These are phyloP conservation scores for Matsumurasca onukii DNA, from an alignment of 1,140 invertebrate genomes.

Conservation along the genomic window DNA sequence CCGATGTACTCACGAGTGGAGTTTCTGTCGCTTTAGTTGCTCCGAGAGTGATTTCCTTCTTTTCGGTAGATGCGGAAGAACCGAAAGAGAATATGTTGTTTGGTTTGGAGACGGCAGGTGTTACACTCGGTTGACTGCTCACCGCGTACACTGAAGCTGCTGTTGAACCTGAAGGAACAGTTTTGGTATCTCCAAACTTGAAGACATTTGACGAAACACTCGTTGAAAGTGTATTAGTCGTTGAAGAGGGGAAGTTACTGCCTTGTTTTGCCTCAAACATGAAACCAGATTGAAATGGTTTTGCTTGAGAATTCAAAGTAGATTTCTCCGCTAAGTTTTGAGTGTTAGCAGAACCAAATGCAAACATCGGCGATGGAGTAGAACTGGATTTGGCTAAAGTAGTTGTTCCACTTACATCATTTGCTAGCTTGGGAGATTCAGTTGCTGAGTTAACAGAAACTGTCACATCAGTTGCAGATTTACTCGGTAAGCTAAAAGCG, in stretches of 20 bases:
- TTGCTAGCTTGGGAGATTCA: too few relatives aligned
- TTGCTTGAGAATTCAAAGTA: background rate
- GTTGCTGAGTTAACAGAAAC: too few relatives aligned
- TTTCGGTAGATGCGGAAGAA: background rate
- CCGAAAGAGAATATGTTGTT: background rate
- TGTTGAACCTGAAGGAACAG: background rate
- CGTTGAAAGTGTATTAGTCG: background rate
- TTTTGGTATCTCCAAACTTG: conserved; percentile 23
- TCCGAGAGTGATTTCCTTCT: background rate
- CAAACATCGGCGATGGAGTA: background rate
- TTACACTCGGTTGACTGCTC: background rate
- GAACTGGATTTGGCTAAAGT: background rate
- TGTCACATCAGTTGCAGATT: too few relatives aligned
- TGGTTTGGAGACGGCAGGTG: background rate
- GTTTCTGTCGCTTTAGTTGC: background rate
- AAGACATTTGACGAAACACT: conserved; percentile 17
- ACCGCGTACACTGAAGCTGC: background rate
- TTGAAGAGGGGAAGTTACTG: background rate
- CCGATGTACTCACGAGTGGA: background rate
- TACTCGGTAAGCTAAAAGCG: too few relatives aligned
- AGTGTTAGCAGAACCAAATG: background rate
- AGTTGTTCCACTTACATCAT: too few relatives aligned
- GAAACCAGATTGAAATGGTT: background rate
- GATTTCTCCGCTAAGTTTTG: background rate
- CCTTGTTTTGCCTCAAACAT: background rate